Base-by-base conservation (phyloP, 2,797 vertebrate genomes). In the Phataginus tricuspis region DNA sequence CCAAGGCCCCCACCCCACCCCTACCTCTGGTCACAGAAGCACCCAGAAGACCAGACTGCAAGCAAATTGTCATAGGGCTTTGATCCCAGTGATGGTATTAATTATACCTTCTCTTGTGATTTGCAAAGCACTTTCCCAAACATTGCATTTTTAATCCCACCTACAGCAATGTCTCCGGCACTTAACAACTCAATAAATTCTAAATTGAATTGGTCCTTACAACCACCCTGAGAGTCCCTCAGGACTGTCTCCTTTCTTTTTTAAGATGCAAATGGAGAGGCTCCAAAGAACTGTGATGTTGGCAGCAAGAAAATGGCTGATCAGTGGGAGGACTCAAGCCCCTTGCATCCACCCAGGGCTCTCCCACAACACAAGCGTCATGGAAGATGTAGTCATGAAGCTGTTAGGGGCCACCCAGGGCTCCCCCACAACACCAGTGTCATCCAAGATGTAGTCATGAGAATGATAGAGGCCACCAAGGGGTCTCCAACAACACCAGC, bases 71-170 rank as follows among this genome's bases (percentile, higher is more conserved):
- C 86, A 59, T 4, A 16, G 31, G 34, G 21, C 78, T 91, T 55
- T 34, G 51, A 75, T 83, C 59, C 74, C 77, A 39, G 10, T 7
- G 21, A 61, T 42, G 12, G 7, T 31, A 39, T 83, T 77, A 51
- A 84, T 42, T 78, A 74, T 18, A 51, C 88, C 63, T 87, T 93
- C 59, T 74, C 55, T 51, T 86, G 45, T 7, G 80, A 74, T 85
- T 90, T 57, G 27, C 77, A 91, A 87, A 75, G 39, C 83, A 21
- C 57, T 37, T 64, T 55, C 57, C 55, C 83, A 78, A 71, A 19
- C 45, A 34, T 14, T 53, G 29, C 39, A 11, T 25, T 29, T 42
- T 59, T 13, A n/a, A 45, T 45, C 45, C 11, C 37, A 27, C 31
- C 2, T 1, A 66, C 9, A 55, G 31, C 13, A 7, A 61, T 55